Base-by-base conservation (phyloP, 2,797 vertebrate species). In the Gorsachius magnificus region DNA sequence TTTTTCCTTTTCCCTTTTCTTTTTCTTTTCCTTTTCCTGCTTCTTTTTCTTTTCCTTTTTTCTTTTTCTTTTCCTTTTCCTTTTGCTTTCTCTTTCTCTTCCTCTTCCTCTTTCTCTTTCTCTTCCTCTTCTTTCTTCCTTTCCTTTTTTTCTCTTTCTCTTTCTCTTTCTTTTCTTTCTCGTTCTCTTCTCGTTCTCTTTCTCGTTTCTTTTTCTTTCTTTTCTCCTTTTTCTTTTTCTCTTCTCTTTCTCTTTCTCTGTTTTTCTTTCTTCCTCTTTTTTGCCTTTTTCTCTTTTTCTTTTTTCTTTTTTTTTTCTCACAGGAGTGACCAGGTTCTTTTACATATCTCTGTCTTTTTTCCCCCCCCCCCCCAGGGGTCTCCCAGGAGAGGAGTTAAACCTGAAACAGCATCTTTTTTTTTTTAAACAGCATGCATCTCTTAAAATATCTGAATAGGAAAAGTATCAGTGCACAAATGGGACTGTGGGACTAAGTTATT, bases 1-100 rank as follows among this genome's bases (percentile, higher is more conserved):
- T 5, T 22, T 5, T 21, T 6, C 5, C 8, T 45, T 53, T 15
- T n/a, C 24, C 4, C 10, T 8, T 8, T 15, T 5, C 11, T 4
- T 22, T 43, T 43, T 16, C 43, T 17, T 43, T 43, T 16, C 6
- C 36, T 48, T 18, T 9, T 3, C 64, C 11, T 6, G 26, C 5
- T 9, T 2, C 26, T 43, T 43, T 48, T 19, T 38, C 22, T 18
- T 20, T 43, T 43, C n/a, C 14, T 13, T n/a, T 25, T 35, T 11
- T n/a, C 14, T 15, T n/a, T 25, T 35, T 7, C 26, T 17, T 43
- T 43, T 16, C 6, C 36, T 48, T 18, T 9, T 3, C 60, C 14
- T 6, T n/a, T 7, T 9, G 2, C 26, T 35, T 24, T 48, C 14
- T 38, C 21, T 24, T 20, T 35, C 31, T 20, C 20, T 48, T 18